Evolutionary conservation across 2,888 invertebrate species (phyloP), one percentile per base, ranked within the genome.

Genomic region (Ophonus ardosiacus): DNA sequence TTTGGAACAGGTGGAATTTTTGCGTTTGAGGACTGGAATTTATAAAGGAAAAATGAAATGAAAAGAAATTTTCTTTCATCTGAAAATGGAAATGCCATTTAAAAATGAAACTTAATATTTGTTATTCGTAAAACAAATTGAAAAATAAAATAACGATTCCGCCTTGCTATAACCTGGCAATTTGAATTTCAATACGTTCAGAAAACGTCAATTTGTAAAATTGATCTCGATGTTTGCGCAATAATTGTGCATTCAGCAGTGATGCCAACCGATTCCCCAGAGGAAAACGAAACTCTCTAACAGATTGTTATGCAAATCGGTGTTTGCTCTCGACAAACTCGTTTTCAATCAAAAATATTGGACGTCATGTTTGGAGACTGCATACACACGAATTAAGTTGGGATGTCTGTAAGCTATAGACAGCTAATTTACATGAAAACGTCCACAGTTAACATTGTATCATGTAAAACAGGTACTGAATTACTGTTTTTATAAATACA

Each of bases 191-290:
- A 83, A 83, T 83, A 83, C 56, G 40, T 59, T 76, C 76, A 61
- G 59, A 83, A 83, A 76, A 61, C 76, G 83, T 83, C 83, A 84
- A 86, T 86, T 86, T 86, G 88, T 88, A 89, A 90, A 90, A 90
- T 90, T 90, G 90, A 90, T 90, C 90, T 89, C 88, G 89, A 90
- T 90, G 90, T 91, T 91, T 90, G 89, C 88, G 88, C 90, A 88
- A 91, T 91, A 91, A 91, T 91, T 91, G 91, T 89, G 90, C 90
- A 89, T 89, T 90, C 90, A 90, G 90, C 90, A 89, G 90, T 90
- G 90, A 90, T 89, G 88, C 88, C 88, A 87, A 86, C 82, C 81
- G 86, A 84, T 21, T 84, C 84, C 78, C 84, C 63, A 63, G 78
- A 63, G 84, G 43, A 59, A 83, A 76, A 63, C 61, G 81, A 86